Conservation (phyloP, 2,888 invertebrate genomes). For the Omphaloscelis lunosa region DNA sequence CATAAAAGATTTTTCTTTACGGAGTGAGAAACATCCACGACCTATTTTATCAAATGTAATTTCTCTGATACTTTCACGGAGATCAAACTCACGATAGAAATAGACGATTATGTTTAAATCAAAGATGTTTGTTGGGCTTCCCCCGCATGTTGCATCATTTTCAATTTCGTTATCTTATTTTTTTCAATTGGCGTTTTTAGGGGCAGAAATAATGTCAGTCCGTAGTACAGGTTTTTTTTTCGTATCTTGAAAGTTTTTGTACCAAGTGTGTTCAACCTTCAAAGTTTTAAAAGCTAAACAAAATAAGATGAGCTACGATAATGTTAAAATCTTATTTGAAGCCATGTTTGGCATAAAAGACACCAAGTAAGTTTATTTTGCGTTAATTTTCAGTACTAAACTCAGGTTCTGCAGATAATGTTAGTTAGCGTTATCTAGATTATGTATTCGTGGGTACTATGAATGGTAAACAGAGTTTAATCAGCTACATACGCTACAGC, state of each 20-base stretch:
- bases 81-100: slow-evolving; percentile 31
- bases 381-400: slow-evolving; percentile 16
- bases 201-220: neutral
- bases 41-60: slow-evolving; percentile 24
- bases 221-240: neutral
- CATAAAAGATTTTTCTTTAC: neutral
- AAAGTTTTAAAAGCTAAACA: neutral
- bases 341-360: slow-evolving; percentile 5
- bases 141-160: slow-evolving; percentile 21
- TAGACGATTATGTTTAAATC: slow-evolving; percentile 3
- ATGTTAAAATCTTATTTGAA: slow-evolving; percentile 10
- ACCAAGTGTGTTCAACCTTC: too few relatives aligned
- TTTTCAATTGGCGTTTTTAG: too few relatives aligned
- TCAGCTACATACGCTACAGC: neutral
- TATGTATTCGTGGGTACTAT: slow-evolving; percentile 4
- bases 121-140: slow-evolving; percentile 10
- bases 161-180: slow-evolving; percentile 9
- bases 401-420: slow-evolving; percentile 14
- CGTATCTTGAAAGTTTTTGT: neutral
- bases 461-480: slow-evolving; percentile 15
- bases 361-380: slow-evolving; percentile 11
- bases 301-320: neutral
- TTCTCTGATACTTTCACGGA: slow-evolving; percentile 34
- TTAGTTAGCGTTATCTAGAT: slow-evolving; percentile 34
- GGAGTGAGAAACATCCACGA: neutral